These are phyloP conservation scores for Aeoliscus strigatus DNA, from an alignment of 2,797 vertebrate species.

Conservation along the genomic window DNA sequence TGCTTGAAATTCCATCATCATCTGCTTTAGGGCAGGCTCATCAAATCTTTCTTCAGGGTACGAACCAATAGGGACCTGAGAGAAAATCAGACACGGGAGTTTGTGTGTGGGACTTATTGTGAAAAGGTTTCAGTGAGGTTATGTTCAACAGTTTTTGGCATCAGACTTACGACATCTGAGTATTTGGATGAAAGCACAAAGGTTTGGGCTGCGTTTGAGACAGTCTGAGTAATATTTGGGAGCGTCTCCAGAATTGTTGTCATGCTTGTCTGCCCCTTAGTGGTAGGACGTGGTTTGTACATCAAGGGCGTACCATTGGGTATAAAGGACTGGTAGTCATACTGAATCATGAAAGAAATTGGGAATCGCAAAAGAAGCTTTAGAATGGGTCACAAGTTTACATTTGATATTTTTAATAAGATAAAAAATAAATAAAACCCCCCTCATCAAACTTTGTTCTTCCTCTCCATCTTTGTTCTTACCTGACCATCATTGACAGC, in stretches of 20 bases:
- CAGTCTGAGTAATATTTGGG: slow-evolving; percentile 35
- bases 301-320: slow-evolving; percentile 52
- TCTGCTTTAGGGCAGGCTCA: slow-evolving; percentile 26
- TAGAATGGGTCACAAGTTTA: too few relatives aligned
- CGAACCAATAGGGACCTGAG: slow-evolving; percentile 8
- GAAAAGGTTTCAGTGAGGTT: too few relatives aligned
- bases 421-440: too few relatives aligned
- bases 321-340: slow-evolving; percentile 54
- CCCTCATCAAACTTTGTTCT: too few relatives aligned
- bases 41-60: slow-evolving; percentile 40
- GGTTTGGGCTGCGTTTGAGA: slow-evolving; percentile 23
- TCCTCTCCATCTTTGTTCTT: too few relatives aligned
- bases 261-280: slow-evolving; percentile 35
- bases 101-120: too few relatives aligned
- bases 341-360: slow-evolving; percentile 39
- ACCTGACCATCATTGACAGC: slow-evolving; percentile 66
- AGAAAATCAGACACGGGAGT: too few relatives aligned
- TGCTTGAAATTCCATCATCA: slow-evolving; percentile 28
- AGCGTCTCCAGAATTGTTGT: slow-evolving; percentile 39
- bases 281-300: slow-evolving; percentile 47
- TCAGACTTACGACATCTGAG: slow-evolving; percentile 49
- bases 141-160: too few relatives aligned
- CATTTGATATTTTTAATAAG: too few relatives aligned
- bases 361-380: too few relatives aligned
- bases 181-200: slow-evolving; percentile 53